phyloP scores from a whole-genome alignment of 2,888 invertebrate genomes.

The Lissocephala sabroskyi region DNA sequence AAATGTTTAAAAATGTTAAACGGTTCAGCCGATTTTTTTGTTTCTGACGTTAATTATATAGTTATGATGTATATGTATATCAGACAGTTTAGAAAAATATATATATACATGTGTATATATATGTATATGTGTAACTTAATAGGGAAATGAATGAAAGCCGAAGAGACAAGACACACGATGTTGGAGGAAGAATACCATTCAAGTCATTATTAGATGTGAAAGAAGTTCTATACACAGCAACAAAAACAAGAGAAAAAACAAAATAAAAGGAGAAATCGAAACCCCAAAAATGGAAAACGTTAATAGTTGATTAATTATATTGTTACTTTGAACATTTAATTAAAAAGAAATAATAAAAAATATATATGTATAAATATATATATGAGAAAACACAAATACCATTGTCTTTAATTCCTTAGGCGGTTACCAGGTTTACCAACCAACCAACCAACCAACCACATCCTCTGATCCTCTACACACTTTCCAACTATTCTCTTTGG shows the following conservation, averaged over 20 bases:
- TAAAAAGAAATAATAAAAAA: constrained; percentile 33
- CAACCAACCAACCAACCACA: neutral
- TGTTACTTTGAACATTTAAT: constrained; percentile 70
- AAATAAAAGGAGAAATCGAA: constrained; percentile 22
- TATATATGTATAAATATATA: constrained; percentile 54
- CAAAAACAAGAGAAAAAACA: constrained; percentile 30
- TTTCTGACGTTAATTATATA: constrained; percentile 34
- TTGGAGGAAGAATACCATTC: constrained; percentile 58
- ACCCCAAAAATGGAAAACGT: constrained; percentile 50
- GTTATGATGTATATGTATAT: constrained; percentile 55
- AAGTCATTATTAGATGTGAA: constrained; percentile 65
- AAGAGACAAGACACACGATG: constrained; percentile 41
- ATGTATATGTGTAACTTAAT: constrained; percentile 46
- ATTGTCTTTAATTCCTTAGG: constrained; percentile 50
- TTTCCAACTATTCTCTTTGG: neutral
- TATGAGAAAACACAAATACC: constrained; percentile 55
- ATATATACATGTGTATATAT: constrained; percentile 22
- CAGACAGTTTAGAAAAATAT: constrained; percentile 39
- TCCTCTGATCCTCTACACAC: constrained; percentile 8
- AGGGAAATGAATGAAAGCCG: constrained; percentile 57
- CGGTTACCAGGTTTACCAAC: constrained; percentile 4
- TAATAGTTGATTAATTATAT: constrained; percentile 67
- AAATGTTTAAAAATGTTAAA: constrained; percentile 56
- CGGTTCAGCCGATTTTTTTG: constrained; percentile 46
- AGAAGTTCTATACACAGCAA: constrained; percentile 52